A percentile compares a stretch with the other conserved stretches of the same genome.
phyloP scores from a whole-genome alignment of 1,140 invertebrate genomes.

The Neotoxoptera formosana region DNA sequence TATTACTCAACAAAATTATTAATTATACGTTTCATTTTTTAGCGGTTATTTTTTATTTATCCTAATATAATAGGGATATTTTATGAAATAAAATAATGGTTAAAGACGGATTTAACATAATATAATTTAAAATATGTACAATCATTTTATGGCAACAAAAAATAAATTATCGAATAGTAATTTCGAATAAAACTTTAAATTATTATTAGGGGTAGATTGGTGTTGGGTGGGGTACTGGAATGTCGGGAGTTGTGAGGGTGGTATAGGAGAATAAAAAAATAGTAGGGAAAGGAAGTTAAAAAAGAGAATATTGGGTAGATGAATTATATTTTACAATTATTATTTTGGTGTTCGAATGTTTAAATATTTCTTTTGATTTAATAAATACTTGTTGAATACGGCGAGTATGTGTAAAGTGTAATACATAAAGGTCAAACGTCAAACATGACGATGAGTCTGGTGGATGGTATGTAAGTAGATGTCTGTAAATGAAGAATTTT shows the following conservation, averaged over 20 bases:
- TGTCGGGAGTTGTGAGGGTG: neutral
- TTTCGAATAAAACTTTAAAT: neutral
- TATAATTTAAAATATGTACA: neutral
- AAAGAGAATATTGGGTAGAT: neutral
- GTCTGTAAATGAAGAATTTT: neutral
- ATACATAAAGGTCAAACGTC: too few species aligned
- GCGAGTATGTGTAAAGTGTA: too few species aligned
- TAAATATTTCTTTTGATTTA: too few species aligned
- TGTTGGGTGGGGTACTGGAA: neutral
- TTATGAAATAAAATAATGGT: neutral
- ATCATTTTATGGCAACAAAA: neutral
- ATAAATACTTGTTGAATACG: too few species aligned
- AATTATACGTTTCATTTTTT: neutral
- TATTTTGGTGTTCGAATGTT: too few species aligned
- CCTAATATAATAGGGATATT: neutral
- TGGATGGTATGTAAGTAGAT: neutral
- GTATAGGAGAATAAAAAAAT: neutral
- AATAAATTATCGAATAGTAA: neutral
- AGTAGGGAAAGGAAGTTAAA: neutral
- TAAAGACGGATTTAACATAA: neutral
- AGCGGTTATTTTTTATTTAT: neutral
- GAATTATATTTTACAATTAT: neutral
- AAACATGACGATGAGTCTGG: too few species aligned
- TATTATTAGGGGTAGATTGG: neutral
- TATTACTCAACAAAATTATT: neutral